Evolutionary conservation across 2,888 invertebrate genomes (phyloP), one percentile per base, ranked within the genome.

Genomic region (Dynastes tityus): DNA sequence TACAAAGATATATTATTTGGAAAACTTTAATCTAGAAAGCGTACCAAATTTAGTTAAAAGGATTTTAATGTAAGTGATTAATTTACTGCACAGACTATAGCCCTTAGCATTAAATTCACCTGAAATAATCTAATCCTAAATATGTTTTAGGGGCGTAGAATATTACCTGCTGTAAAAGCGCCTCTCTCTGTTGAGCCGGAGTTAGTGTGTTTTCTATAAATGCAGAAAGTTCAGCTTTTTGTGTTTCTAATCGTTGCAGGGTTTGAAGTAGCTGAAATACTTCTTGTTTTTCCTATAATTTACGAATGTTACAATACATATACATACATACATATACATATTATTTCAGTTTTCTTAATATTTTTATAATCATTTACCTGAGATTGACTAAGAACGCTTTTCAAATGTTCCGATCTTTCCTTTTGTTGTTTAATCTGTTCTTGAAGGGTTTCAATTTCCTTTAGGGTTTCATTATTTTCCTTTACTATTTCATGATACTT

Each of bases 121-220:
- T 27, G 22, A 27, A 11, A 29, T 9, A 61, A 27, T 61, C 22
- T 61, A n/a, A 8, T 58, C 16, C 0, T 16, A 11, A 22, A 27
- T 11, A 61, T 22, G 11, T 27, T 16, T 1, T 61, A 22, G 29
- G 53, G 16, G 55, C 51, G 29, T 9, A 40, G 27, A 61, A 74
- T 29, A 22, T 45, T 37, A 74, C 78, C 79, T 85, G 84, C 73
- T 84, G 82, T 16, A 85, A 77, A 22, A 85, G 80, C 53, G 82
- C 82, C 79, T 85, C 85, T 58, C 84, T 80, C 78, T 85, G 84
- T 79, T 85, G 82, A 27, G 83, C 82, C 6, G 85, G 85, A 22
- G 83, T 84, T 70, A 83, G 79, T 45, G 84, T 83, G 68, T 84
- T 83, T 76, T 84, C 81, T 68, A 83, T 80, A 78, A 84, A 83